phyloP scores from a whole-genome alignment of 2,113 vertebrate genomes.

The Dendrocopos noguchii region DNA sequence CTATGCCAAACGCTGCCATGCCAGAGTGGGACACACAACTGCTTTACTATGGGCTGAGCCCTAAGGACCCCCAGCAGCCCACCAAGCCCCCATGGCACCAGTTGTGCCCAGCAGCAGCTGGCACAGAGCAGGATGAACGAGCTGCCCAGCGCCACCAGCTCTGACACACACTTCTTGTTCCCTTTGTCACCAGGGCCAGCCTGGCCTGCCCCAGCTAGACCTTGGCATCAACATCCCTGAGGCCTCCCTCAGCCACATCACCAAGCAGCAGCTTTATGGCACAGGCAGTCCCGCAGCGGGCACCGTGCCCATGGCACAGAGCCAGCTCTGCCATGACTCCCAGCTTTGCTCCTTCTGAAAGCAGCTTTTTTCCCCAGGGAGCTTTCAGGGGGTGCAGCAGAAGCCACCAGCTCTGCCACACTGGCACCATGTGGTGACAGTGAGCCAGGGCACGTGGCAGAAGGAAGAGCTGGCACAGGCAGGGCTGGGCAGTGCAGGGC shows the following conservation, averaged over 20 bases:
- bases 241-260: not conserved
- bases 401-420: not conserved
- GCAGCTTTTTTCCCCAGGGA: not conserved
- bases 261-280: not conserved
- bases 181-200: not conserved
- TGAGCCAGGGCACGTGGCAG: not conserved
- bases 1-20: not conserved
- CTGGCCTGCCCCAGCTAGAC: not conserved
- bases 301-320: fast-evolving
- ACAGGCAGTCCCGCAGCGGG: fast-evolving
- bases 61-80: not conserved
- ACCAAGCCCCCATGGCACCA: not conserved
- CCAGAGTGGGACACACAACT: fast-evolving
- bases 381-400: not conserved
- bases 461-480: not conserved
- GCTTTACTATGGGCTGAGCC: fast-evolving
- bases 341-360: not conserved
- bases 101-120: too few species aligned
- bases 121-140: not conserved
- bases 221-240: not conserved
- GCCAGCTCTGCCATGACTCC: not conserved
- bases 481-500: not conserved
- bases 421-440: not conserved
- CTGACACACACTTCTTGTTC: not conserved
- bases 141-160: not conserved